These are phyloP conservation scores for Pogonocherus hispidulus DNA, from an alignment of 2,888 invertebrate genomes.

Conservation along the genomic window DNA sequence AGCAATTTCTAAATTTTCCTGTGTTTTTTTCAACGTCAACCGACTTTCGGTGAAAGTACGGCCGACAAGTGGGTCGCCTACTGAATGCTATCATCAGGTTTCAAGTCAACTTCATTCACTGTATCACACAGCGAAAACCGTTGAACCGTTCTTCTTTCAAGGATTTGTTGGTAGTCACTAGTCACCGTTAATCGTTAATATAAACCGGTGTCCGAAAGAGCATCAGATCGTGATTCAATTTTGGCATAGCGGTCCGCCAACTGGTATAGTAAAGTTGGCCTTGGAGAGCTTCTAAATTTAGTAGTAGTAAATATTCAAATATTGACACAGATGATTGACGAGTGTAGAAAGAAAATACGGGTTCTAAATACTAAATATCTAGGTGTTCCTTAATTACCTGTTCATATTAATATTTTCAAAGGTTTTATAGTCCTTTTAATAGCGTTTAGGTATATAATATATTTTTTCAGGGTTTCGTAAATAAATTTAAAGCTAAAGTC, in stretches of 20 bases:
- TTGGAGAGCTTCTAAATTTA: neutral
- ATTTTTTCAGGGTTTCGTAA: too few species aligned
- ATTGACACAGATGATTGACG: too few species aligned
- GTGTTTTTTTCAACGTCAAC: constrained; percentile 23
- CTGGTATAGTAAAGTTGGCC: constrained; percentile 10
- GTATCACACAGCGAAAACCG: constrained; percentile 17
- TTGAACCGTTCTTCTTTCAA: constrained; percentile 38
- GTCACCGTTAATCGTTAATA: neutral
- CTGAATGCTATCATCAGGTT: constrained; percentile 27
- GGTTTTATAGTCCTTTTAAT: too few species aligned
- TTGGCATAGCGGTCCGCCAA: neutral
- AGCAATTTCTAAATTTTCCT: constrained; percentile 30
- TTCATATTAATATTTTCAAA: too few species aligned
- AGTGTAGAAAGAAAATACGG: too few species aligned
- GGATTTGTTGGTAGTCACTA: constrained; percentile 21
- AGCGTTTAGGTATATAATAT: too few species aligned
- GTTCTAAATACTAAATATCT: too few species aligned
- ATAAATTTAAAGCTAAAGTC: too few species aligned
- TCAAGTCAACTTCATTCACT: constrained; percentile 22
- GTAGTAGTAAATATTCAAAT: too few species aligned
- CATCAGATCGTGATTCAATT: constrained; percentile 12
- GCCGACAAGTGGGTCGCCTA: constrained; percentile 42
- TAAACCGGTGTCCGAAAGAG: too few species aligned
- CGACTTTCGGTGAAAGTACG: constrained; percentile 46
- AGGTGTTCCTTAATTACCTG: too few species aligned